Percentiles rank a stretch among this genome's conserved stretches.
Evolutionary conservation across 92 coral and sea anemone species (phyloP).

Genomic region (Isaurus tuberculatus): DNA sequence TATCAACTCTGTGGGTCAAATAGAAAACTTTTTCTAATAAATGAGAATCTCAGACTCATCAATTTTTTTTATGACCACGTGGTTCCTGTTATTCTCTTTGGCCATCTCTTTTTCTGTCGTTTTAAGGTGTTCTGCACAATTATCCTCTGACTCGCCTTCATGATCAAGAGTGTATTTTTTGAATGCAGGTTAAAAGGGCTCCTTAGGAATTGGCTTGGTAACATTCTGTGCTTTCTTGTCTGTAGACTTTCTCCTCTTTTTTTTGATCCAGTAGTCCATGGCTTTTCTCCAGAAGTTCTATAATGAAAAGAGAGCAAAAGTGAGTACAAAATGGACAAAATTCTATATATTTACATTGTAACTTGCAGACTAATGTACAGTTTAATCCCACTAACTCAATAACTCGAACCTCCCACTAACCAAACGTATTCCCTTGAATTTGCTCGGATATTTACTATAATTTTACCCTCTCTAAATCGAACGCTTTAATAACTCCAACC

Average conservation of each 20-base stretch:
- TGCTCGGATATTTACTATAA: not conserved
- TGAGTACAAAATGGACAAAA: too few species aligned
- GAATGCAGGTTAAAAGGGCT: not conserved
- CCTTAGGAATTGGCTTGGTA: not conserved
- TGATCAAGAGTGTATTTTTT: conserved; percentile 29
- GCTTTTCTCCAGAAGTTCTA: conserved; percentile 76
- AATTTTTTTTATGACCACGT: conserved; percentile 48
- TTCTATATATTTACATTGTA: not conserved
- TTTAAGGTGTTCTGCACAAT: conserved; percentile 56
- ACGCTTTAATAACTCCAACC: too few species aligned
- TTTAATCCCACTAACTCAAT: not conserved
- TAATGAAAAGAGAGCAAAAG: too few species aligned
- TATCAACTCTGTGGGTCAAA: conserved; percentile 29
- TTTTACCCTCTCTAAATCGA: too few species aligned
- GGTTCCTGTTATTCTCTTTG: conserved; percentile 48
- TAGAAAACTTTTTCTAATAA: conserved; percentile 44
- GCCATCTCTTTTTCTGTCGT: conserved; percentile 60
- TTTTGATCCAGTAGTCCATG: conserved; percentile 64
- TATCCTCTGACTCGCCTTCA: conserved; percentile 65
- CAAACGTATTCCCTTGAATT: not conserved
- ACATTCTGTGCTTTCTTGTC: conserved; percentile 22
- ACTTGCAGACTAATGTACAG: not conserved
- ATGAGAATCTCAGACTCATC: conserved; percentile 51
- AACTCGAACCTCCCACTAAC: not conserved
- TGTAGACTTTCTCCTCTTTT: conserved; percentile 46